Conservation (phyloP, 2,888 invertebrate genomes). For the Amphipoea lucens region DNA sequence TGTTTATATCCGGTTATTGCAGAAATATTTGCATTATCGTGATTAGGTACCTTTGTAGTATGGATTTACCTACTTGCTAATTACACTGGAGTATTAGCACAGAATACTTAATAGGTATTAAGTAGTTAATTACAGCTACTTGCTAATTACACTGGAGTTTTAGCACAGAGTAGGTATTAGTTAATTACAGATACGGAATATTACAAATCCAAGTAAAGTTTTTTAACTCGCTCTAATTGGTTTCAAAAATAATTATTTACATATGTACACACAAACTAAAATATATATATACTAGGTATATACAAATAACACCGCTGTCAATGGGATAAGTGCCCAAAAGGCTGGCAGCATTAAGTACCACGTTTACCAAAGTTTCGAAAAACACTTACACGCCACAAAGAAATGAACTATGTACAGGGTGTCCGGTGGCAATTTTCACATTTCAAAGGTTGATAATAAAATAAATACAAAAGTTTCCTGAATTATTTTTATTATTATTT, state of each 20-base stretch:
- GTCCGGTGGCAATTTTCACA: no score
- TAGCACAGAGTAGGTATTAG: no score
- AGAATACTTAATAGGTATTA: no score
- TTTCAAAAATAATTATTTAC: neutral
- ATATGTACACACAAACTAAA: no score
- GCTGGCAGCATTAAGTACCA: no score
- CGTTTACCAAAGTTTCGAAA: neutral
- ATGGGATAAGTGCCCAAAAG: no score
- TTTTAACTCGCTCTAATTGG: neutral
- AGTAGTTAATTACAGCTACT: neutral
- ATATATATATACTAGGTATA: no score
- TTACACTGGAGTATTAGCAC: neutral
- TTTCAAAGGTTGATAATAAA: no score
- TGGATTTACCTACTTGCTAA: neutral
- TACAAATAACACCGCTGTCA: no score
- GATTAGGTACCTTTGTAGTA: neutral
- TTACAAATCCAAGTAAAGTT: neutral
- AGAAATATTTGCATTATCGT: conserved; percentile 11
- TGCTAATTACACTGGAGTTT: neutral
- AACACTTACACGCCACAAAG: neutral
- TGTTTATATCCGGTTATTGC: neutral
- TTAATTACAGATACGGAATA: neutral
- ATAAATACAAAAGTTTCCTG: no score
- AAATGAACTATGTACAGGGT: no score
- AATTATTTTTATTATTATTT: no score